Conservation (phyloP, 1,140 invertebrate genomes). For the Mercenaria mercenaria region DNA sequence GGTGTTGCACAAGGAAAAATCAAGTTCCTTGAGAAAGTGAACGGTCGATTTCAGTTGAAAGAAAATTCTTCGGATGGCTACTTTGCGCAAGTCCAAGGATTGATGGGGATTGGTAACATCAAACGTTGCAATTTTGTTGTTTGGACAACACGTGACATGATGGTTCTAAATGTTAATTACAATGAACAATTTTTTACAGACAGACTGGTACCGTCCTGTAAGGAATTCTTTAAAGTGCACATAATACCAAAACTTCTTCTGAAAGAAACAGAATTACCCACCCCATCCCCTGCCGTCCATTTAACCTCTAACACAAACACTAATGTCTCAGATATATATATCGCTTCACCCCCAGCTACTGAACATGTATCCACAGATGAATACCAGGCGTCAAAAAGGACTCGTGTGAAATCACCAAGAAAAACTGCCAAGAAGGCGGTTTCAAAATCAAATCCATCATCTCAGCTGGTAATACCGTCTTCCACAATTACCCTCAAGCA, state of each 20-base stretch:
- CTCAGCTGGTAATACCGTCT: too few species aligned
- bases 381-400: too few species aligned
- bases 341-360: background rate
- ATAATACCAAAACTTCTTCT: background rate
- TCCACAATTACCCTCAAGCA: too few species aligned
- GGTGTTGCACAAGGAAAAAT: background rate
- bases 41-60: background rate
- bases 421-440: too few species aligned
- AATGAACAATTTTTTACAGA: background rate
- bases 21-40: conserved; percentile 14
- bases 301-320: too few species aligned
- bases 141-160: background rate
- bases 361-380: background rate
- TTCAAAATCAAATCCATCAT: too few species aligned
- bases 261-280: background rate
- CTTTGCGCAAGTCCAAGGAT: conserved; percentile 7
- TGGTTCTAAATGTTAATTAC: background rate
- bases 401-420: too few species aligned
- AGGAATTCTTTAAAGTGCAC: background rate
- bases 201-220: background rate
- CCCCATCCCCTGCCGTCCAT: too few species aligned
- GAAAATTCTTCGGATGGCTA: background rate
- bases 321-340: background rate
- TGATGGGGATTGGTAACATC: background rate
- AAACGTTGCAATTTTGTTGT: background rate